Evolutionary conservation across 2,797 vertebrate genomes (phyloP), one percentile per base, ranked within the genome.

Genomic region (Esox masquinongy): DNA sequence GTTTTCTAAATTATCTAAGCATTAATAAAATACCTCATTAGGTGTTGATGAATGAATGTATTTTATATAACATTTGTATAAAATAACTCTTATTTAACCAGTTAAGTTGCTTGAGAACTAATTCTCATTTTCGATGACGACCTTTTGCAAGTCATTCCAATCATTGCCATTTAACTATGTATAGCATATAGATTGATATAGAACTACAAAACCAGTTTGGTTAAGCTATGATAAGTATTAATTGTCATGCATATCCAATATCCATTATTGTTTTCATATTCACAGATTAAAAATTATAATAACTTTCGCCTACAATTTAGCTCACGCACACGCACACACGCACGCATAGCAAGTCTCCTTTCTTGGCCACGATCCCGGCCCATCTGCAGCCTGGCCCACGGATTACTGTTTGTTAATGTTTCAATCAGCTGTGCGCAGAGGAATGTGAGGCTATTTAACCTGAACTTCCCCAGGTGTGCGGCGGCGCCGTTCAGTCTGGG

Each of bases 391-490:
- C 93, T 93, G 93, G 94, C 94, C 93, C 91, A 90, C 86, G 86
- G 94, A 94, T 94, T 92, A 95, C 92, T 95, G 95, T 96, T 96
- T 96, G 95, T 96, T 96, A 97, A 96, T 96, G 95, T 96, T 96
- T 96, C 95, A 96, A 95, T 97, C 96, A 97, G 96, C 96, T 97
- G 96, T 95, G 94, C 91, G 93, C 93, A 90, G 91, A 95, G 96
- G 96, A 97, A 97, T 97, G 96, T 93, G 92, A 89, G 94, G 94
- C 94, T 95, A 95, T 96, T 96, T 97, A 97, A 97, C 96, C 96
- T 97, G 96, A 96, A 95, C 95, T 96, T 96, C 96, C 95, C 96
- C 96, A 97, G 96, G 96, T 97, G 96, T 96, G 95, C 95, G 86
- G 91, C 93, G 96, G 96, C 96, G 96, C 96, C 96, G 92, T 92